Conservation (phyloP, 2,113 vertebrate genomes). For the Ranitomeya variabilis region DNA sequence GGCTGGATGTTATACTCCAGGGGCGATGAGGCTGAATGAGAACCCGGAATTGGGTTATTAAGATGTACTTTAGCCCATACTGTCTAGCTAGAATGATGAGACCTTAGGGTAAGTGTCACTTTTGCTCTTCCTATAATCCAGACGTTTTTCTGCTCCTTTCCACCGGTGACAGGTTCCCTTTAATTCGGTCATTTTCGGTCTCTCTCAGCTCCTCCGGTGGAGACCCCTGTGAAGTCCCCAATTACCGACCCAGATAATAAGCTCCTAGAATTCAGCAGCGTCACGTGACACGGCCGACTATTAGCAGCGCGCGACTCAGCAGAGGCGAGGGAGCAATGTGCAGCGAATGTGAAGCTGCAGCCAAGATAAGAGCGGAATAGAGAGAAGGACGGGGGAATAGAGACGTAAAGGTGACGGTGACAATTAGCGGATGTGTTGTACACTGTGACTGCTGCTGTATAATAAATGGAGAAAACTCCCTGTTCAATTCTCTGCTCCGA, state of each 20-base stretch:
- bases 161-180: not conserved
- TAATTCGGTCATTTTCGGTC: not conserved
- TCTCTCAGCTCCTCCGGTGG: not conserved
- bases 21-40: too few species aligned
- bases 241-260: not conserved
- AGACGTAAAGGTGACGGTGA: slow-evolving; percentile 33
- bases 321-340: not conserved
- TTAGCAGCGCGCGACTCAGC: not conserved
- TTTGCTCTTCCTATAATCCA: too few species aligned
- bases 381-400: not conserved
- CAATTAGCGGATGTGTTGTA: slow-evolving; percentile 33
- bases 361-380: not conserved
- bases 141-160: not conserved
- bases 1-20: too few species aligned
- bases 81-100: too few species aligned
- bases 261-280: not conserved
- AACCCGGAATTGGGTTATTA: too few species aligned
- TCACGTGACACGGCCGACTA: not conserved
- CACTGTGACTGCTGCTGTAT: slow-evolving; percentile 34
- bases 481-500: not conserved
- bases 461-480: not conserved
- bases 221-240: not conserved
- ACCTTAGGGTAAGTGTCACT: too few species aligned
- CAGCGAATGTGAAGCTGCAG: not conserved
- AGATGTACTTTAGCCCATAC: too few species aligned